A percentile compares a stretch with the other conserved stretches of the same genome.
Evolutionary conservation across 2,113 vertebrate species (phyloP).

Genomic region (Poecilia latipinna): DNA sequence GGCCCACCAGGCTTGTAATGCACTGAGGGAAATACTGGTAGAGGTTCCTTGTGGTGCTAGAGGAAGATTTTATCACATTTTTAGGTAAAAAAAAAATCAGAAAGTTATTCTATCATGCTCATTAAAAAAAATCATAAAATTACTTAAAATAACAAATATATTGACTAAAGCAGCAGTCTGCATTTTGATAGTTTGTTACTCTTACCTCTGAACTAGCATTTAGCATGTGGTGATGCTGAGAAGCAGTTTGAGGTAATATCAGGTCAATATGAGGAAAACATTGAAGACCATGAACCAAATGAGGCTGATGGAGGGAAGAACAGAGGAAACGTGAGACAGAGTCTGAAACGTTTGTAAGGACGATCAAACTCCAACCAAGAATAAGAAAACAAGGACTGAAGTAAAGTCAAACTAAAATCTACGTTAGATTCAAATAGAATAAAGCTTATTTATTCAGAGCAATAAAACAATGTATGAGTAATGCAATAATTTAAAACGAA

Average conservation of each 20-base stretch:
- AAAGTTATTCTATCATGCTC: not conserved
- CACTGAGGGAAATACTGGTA: no score
- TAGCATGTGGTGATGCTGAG: no score
- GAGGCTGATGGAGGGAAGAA: not conserved
- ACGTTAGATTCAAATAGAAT: not conserved
- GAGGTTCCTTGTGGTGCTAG: not conserved
- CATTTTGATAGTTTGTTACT: not conserved
- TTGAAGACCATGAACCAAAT: not conserved
- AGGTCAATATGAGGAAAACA: not conserved
- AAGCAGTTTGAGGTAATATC: no score
- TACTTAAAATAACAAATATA: not conserved
- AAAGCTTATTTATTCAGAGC: not conserved
- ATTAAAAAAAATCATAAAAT: not conserved
- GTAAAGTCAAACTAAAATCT: not conserved
- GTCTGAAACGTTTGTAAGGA: not conserved
- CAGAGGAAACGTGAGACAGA: not conserved
- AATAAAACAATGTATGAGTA: not conserved
- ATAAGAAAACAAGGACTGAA: not conserved
- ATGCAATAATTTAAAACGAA: not conserved
- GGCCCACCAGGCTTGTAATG: no score
- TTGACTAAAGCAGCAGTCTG: not conserved
- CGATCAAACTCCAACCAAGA: not conserved
- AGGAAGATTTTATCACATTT: not conserved
- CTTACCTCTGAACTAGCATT: no score
- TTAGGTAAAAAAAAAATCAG: not conserved